Percentiles rank a stretch among this genome's conserved stretches.
Evolutionary conservation across 2,888 invertebrate species (phyloP).

Genomic region (Rotaria macrura): DNA sequence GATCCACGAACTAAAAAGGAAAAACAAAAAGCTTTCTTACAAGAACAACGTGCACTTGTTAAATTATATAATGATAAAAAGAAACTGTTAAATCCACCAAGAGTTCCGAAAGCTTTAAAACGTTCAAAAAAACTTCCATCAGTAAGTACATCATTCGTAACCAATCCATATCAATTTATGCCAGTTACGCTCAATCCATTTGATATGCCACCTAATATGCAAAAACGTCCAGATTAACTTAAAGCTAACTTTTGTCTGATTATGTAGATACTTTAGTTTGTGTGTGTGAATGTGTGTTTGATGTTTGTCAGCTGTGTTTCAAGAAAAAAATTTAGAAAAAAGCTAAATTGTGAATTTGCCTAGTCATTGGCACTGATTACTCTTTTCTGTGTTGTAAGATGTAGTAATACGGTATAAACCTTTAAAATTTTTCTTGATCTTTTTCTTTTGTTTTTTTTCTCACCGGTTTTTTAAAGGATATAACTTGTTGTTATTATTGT

Average conservation of each 20-base stretch:
- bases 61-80: slow-evolving; percentile 3
- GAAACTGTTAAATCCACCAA: not conserved
- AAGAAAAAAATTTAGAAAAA: not conserved
- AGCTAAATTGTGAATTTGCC: not conserved
- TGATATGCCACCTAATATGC: not conserved
- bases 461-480: not conserved
- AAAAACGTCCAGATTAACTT: not conserved
- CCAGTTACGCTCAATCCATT: not conserved
- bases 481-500: not conserved
- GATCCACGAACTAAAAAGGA: not conserved
- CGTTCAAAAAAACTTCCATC: not conserved
- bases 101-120: not conserved
- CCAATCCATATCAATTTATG: not conserved
- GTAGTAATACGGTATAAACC: not conserved
- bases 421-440: not conserved
- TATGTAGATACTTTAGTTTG: not conserved
- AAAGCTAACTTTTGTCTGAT: not conserved
- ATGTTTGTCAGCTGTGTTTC: not conserved
- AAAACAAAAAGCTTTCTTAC: not conserved
- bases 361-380: not conserved
- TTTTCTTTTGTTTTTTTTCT: not conserved
- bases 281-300: not conserved
- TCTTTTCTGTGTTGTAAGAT: not conserved
- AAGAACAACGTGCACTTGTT: not conserved
- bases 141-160: not conserved